Conservation (phyloP, 2,113 vertebrate species). For the Danio rerio region DNA sequence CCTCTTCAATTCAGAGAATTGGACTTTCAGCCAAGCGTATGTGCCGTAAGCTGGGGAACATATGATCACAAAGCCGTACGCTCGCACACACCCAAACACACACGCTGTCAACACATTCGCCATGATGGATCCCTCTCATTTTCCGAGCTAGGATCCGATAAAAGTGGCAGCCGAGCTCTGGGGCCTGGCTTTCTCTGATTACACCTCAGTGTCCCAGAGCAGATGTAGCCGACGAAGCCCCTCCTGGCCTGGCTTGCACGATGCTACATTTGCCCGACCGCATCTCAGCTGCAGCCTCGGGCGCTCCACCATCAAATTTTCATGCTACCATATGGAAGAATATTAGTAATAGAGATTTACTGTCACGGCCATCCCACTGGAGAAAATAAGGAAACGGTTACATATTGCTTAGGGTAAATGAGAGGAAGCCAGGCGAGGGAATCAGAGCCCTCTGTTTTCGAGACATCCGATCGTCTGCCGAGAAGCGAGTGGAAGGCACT, state of each 20-base stretch:
- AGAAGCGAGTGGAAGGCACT: slow-evolving; percentile 6
- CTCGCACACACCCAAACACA: slow-evolving; percentile 54
- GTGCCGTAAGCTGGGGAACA: slow-evolving; percentile 6
- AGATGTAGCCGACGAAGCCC: slow-evolving; percentile 80
- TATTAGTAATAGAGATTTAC: slow-evolving; percentile 99
- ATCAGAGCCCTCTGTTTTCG: slow-evolving; percentile 72
- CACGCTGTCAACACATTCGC: slow-evolving; percentile 49
- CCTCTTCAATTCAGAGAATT: slow-evolving; percentile 12
- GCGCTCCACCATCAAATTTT: slow-evolving; percentile 96
- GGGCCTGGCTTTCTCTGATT: slow-evolving; percentile 86
- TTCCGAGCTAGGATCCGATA: slow-evolving; percentile 51
- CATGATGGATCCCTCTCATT: slow-evolving; percentile 56
- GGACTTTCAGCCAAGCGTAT: slow-evolving; percentile 6
- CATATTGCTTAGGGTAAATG: slow-evolving; percentile 93
- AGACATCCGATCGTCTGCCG: slow-evolving; percentile 30
- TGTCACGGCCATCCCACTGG: slow-evolving; percentile 88
- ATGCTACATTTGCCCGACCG: slow-evolving; percentile 87
- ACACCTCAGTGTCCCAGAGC: slow-evolving; percentile 84
- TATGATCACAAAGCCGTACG: slow-evolving; percentile 13
- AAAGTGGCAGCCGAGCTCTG: slow-evolving; percentile 82
- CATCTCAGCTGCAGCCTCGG: slow-evolving; percentile 89
- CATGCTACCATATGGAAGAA: slow-evolving; percentile 98
- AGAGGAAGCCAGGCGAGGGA: slow-evolving; percentile 86
- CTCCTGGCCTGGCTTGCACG: slow-evolving; percentile 36
- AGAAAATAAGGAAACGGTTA: slow-evolving; percentile 93